These are phyloP conservation scores for Erythrolamprus reginae DNA, from an alignment of 2,113 vertebrate species.

Conservation along the genomic window DNA sequence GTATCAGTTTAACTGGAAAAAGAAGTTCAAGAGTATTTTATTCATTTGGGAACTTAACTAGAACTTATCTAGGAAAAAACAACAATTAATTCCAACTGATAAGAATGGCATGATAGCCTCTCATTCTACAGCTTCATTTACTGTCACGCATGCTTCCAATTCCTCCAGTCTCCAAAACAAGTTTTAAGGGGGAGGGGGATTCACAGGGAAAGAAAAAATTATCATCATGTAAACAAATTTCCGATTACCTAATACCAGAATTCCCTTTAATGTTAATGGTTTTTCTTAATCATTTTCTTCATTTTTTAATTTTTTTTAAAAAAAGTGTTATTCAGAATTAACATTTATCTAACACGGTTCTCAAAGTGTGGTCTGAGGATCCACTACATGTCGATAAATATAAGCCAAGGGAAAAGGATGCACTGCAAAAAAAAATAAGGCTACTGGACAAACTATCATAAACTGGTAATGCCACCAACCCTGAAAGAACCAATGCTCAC, in stretches of 20 bases:
- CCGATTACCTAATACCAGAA: background rate
- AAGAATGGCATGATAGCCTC: background rate
- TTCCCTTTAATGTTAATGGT: background rate
- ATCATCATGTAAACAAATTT: background rate
- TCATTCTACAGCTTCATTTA: background rate
- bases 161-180: background rate
- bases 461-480: background rate
- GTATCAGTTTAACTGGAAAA: too few relatives aligned
- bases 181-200: background rate
- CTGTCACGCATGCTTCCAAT: background rate
- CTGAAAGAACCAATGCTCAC: background rate
- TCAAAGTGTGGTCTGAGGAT: background rate
- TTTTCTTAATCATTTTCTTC: background rate
- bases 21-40: background rate
- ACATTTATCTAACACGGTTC: background rate
- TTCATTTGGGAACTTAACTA: background rate
- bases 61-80: background rate
- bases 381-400: background rate
- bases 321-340: background rate
- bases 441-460: background rate
- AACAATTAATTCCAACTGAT: background rate
- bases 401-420: background rate
- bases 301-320: background rate
- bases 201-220: background rate
- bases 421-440: background rate